Percentiles rank a stretch among this genome's conserved stretches.
Conservation (phyloP, 2,888 invertebrate species). For the Mycalesis mineus region DNA sequence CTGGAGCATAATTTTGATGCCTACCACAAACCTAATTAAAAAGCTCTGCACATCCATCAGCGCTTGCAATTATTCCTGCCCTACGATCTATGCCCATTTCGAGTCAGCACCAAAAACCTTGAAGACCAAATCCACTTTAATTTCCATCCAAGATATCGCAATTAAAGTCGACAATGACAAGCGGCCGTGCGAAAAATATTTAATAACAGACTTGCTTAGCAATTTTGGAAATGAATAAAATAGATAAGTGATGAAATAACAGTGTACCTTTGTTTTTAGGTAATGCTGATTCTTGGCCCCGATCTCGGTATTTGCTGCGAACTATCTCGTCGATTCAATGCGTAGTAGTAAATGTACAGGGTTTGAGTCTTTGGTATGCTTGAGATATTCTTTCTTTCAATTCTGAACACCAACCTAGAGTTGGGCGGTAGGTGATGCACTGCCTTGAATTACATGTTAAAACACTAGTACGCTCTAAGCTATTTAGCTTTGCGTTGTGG, state of each 20-base stretch:
- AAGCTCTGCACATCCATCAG: background rate
- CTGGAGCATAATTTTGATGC: background rate
- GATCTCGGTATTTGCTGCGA: no score
- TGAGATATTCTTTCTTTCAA: no score
- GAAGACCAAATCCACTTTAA: slow-evolving; percentile 18
- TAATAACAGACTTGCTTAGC: slow-evolving; percentile 31
- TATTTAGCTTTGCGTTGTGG: no score
- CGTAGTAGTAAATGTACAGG: no score
- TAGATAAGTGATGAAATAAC: slow-evolving; percentile 28
- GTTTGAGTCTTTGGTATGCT: no score
- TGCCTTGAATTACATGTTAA: no score
- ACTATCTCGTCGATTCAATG: no score
- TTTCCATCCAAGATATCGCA: slow-evolving; percentile 6
- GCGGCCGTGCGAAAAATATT: slow-evolving; percentile 22
- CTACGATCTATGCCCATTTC: slow-evolving; percentile 10
- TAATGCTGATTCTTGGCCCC: no score
- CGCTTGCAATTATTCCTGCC: background rate
- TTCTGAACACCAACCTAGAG: no score
- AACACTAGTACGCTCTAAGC: no score
- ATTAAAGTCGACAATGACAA: slow-evolving; percentile 18
- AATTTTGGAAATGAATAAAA: slow-evolving; percentile 55
- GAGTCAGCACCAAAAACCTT: slow-evolving; percentile 21
- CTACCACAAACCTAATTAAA: background rate
- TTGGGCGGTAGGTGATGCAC: no score
- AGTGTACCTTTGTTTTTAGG: background rate